phyloP scores from a whole-genome alignment of 35 echinoderm and acorn worm species.

The Heliocidaris erythrogramma region DNA sequence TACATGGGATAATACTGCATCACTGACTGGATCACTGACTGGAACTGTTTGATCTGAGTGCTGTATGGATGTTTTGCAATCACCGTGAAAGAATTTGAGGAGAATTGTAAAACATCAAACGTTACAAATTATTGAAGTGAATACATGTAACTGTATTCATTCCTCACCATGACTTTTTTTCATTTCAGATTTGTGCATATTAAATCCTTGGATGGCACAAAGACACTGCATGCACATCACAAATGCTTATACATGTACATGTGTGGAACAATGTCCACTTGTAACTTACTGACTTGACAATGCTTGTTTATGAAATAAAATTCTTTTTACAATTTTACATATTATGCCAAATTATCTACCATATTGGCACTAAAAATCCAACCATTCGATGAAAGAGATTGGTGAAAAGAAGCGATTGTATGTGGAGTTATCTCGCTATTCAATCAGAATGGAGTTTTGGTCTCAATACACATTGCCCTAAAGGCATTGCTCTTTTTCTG shows the following conservation, averaged over 20 bases:
- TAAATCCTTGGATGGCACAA: background rate
- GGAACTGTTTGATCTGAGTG: background rate
- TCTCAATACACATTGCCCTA: constrained; percentile 25
- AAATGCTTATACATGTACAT: background rate
- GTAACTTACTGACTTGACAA: background rate
- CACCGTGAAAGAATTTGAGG: background rate
- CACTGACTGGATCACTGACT: background rate
- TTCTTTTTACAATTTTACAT: background rate
- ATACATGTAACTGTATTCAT: background rate
- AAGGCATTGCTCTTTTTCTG: background rate
- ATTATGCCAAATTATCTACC: background rate
- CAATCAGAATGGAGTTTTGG: background rate
- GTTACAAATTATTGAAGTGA: background rate
- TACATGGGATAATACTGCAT: background rate
- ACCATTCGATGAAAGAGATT: background rate
- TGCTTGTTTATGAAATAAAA: background rate
- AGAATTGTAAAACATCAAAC: background rate
- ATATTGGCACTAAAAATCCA: background rate
- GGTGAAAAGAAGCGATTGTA: background rate
- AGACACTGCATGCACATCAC: background rate
- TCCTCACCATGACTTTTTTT: background rate
- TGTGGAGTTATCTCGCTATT: constrained; percentile 8
- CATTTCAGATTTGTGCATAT: background rate
- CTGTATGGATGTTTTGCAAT: background rate
- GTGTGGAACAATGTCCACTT: background rate